Percentiles rank a stretch among this genome's conserved stretches.
phyloP scores from a whole-genome alignment of 1,140 invertebrate genomes.

The Frieseomelitta varia region DNA sequence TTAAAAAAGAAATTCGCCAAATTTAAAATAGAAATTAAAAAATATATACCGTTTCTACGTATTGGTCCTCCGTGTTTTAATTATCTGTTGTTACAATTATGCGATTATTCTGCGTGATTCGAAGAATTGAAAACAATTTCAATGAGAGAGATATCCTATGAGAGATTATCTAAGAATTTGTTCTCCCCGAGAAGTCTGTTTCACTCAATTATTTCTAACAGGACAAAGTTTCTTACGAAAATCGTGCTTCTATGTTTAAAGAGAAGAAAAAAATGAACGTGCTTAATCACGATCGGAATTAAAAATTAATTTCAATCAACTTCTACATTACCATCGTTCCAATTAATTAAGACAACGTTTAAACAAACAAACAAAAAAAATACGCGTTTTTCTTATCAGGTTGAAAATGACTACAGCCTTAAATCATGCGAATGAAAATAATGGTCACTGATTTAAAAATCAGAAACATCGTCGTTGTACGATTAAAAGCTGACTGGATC shows the following conservation, averaged over 20 bases:
- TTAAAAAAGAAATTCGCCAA: no score
- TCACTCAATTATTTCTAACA: background rate
- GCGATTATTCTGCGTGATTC: background rate
- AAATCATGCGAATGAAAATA: background rate
- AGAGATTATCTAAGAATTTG: background rate
- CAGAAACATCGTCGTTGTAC: background rate
- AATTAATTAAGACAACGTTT: conserved; percentile 1
- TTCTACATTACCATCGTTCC: background rate
- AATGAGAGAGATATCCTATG: background rate
- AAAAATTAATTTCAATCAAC: conserved; percentile 26
- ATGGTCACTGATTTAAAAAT: background rate
- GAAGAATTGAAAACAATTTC: background rate
- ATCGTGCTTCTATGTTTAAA: background rate
- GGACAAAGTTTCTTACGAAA: background rate
- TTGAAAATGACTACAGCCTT: background rate
- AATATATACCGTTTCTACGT: background rate
- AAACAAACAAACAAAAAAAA: background rate
- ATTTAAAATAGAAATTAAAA: background rate
- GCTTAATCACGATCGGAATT: conserved; percentile 19
- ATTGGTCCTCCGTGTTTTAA: background rate
- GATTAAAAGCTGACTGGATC: background rate
- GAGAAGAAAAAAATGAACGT: conserved; percentile 3
- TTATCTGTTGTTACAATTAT: background rate
- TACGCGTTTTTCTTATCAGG: background rate
- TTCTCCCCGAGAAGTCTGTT: background rate